Conservation (phyloP, 2,888 invertebrate genomes). For the Acrocera orbiculus region DNA sequence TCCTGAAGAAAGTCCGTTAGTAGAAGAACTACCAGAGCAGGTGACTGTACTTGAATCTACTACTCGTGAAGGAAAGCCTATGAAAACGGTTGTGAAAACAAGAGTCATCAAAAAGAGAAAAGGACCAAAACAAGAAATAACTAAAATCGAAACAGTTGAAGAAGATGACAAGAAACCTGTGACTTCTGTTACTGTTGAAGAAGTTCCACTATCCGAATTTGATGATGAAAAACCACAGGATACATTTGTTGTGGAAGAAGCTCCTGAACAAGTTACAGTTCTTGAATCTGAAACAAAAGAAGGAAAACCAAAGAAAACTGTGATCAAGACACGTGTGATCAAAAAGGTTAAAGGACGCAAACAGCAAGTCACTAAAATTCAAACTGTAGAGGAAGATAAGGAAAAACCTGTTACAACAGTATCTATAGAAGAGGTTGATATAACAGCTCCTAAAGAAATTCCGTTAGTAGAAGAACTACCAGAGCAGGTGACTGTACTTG, state of each 20-base stretch:
- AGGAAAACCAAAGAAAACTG: slow-evolving; percentile 22
- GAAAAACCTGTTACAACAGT: slow-evolving; percentile 22
- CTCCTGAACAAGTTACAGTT: slow-evolving; percentile 21
- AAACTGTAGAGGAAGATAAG: slow-evolving; percentile 25
- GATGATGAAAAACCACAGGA: slow-evolving; percentile 8
- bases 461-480: slow-evolving; percentile 12
- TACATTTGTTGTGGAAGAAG: slow-evolving; percentile 19
- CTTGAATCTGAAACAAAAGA: slow-evolving; percentile 14
- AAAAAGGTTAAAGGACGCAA: slow-evolving; percentile 16
- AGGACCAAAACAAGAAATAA: slow-evolving; percentile 18
- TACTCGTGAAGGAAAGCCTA: slow-evolving; percentile 12
- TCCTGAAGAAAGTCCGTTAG: slow-evolving; percentile 16
- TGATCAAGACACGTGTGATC: slow-evolving; percentile 14
- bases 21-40: slow-evolving; percentile 23
- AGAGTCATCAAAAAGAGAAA: slow-evolving; percentile 14
- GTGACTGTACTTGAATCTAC: slow-evolving; percentile 19
- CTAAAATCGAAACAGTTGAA: slow-evolving; percentile 22
- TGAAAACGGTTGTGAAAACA: slow-evolving; percentile 16
- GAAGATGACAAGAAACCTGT: slow-evolving; percentile 21
- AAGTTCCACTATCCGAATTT: slow-evolving; percentile 6
- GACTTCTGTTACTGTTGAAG: slow-evolving; percentile 16
- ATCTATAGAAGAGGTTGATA: slow-evolving; percentile 15
- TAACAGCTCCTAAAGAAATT: slow-evolving; percentile 7
- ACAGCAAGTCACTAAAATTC: slow-evolving; percentile 28
- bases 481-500: slow-evolving; percentile 18